phyloP scores from a whole-genome alignment of 2,797 vertebrate species.

The Etheostoma nigrum region DNA sequence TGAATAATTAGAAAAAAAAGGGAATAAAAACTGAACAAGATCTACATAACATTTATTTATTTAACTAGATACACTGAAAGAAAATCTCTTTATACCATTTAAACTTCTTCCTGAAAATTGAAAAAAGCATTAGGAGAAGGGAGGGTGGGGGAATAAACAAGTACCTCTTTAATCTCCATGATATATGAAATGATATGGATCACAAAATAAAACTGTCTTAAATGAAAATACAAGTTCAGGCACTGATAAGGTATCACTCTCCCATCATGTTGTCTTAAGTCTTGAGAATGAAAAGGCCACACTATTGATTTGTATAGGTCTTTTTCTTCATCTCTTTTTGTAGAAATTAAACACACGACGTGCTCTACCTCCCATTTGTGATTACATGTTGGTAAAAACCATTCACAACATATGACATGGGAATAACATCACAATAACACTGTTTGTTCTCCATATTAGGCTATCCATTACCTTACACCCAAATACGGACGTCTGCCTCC shows the following conservation, averaged over 20 bases:
- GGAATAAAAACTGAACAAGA: conserved; percentile 84
- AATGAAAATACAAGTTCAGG: conserved; percentile 90
- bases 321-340: conserved; percentile 82
- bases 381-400: conserved; percentile 81
- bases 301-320: conserved; percentile 88
- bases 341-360: conserved; percentile 83
- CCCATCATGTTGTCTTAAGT: conserved; percentile 87
- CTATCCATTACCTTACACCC: conserved; percentile 75
- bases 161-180: conserved; percentile 84
- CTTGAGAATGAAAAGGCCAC: conserved; percentile 92
- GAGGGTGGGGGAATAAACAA: conserved; percentile 81
- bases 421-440: conserved; percentile 85
- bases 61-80: conserved; percentile 85
- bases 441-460: conserved; percentile 81
- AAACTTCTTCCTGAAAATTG: conserved; percentile 85
- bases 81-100: conserved; percentile 84
- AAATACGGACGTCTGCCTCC: conserved; percentile 71
- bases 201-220: conserved; percentile 85
- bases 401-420: conserved; percentile 81
- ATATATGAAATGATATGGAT: conserved; percentile 87
- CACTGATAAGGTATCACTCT: conserved; percentile 92
- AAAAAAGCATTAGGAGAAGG: conserved; percentile 82
- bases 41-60: conserved; percentile 87
- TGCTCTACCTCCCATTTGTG: conserved; percentile 78
- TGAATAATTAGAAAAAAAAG: conserved; percentile 74